Percentiles rank a stretch among this genome's conserved stretches.
Conservation (phyloP, 1,140 invertebrate species). For the Leptonema lineaticorne region DNA sequence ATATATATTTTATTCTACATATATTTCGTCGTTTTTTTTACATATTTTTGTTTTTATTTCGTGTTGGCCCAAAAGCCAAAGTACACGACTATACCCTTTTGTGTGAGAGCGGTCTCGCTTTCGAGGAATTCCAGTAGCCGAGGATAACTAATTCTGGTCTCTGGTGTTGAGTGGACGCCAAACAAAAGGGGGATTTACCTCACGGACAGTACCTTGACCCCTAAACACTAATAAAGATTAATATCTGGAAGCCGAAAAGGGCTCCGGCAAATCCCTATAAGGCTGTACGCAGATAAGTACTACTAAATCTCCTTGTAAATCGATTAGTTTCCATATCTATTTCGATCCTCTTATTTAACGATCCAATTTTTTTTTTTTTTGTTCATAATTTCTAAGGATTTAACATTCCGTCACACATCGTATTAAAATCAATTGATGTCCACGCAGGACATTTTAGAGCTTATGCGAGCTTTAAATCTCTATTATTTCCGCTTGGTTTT, state of each 20-base stretch:
- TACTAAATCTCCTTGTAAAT: constrained; percentile 16
- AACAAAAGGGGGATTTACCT: constrained; percentile 12
- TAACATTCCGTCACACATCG: neutral
- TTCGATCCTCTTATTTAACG: no score
- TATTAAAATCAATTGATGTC: no score
- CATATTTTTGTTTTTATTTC: neutral
- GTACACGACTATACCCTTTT: constrained; percentile 11
- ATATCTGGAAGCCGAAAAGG: neutral
- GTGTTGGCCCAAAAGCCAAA: neutral
- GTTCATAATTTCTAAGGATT: neutral
- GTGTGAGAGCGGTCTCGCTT: neutral
- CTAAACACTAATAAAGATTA: constrained; percentile 12
- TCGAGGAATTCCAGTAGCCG: constrained; percentile 13
- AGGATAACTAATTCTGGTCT: constrained; percentile 1
- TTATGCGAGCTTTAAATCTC: no score
- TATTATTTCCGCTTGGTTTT: no score
- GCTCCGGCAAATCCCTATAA: neutral
- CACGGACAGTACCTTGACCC: neutral
- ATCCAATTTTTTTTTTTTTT: neutral
- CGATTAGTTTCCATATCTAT: constrained; percentile 1
- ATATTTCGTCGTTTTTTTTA: no score
- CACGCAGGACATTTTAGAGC: no score
- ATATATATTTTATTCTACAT: neutral
- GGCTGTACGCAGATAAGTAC: neutral
- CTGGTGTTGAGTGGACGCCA: constrained; percentile 6